Evolutionary conservation across 2,888 invertebrate species (phyloP).

Genomic region (Lapara coniferarum): DNA sequence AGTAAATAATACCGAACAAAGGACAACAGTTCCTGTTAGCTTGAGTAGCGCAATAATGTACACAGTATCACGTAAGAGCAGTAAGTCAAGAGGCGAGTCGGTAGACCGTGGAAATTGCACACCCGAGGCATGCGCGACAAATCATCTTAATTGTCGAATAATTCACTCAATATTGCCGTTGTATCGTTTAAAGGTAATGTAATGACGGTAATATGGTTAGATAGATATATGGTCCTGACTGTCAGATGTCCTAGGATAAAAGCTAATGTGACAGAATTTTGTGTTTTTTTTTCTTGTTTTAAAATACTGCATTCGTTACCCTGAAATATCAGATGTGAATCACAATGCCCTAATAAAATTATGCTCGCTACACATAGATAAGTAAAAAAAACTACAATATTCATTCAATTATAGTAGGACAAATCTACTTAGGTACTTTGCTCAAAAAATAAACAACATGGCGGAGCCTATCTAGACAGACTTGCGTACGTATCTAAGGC

Average conservation of each 20-base stretch:
- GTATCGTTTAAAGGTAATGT: conserved; percentile 24
- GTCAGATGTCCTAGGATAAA: neutral
- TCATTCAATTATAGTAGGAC: no score
- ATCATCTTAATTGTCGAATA: conserved; percentile 32
- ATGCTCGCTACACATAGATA: no score
- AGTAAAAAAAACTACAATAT: no score
- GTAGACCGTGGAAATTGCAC: conserved; percentile 23
- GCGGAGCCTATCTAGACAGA: no score
- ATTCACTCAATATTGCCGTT: conserved; percentile 26
- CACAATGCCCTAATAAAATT: no score
- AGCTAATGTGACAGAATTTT: no score
- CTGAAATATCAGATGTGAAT: no score
- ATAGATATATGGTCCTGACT: neutral
- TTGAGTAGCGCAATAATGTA: conserved; percentile 11
- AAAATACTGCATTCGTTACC: no score
- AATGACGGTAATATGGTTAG: conserved; percentile 13
- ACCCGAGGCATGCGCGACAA: conserved; percentile 27
- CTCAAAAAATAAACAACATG: no score
- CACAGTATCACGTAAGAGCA: conserved; percentile 20
- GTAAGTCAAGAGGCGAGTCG: conserved; percentile 23
- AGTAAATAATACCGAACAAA: conserved; percentile 7
- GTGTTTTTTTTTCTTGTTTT: neutral
- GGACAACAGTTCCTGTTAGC: conserved; percentile 3
- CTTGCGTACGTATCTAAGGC: no score
- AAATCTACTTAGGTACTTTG: no score